These are phyloP conservation scores for Meloidogyne chitwoodi DNA, from an alignment of 1,140 invertebrate species.

Conservation along the genomic window DNA sequence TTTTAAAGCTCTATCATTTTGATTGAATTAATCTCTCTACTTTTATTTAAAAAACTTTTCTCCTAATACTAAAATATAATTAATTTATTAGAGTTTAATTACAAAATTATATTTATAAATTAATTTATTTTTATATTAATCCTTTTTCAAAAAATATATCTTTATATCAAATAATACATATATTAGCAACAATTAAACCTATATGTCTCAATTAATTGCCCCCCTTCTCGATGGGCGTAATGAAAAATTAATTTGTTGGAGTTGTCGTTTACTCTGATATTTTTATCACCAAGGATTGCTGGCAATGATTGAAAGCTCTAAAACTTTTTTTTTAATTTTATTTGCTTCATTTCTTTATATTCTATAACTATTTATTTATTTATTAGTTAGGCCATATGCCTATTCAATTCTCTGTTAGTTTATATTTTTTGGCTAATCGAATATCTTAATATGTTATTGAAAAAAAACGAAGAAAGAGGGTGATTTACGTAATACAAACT, in stretches of 20 bases:
- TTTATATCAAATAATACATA: no score
- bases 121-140: no score
- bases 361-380: no score
- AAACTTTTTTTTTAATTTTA: background rate
- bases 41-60: no score
- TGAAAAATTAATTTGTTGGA: background rate
- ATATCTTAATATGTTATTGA: background rate
- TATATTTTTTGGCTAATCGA: background rate
- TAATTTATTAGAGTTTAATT: no score
- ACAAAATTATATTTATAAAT: no score
- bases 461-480: background rate
- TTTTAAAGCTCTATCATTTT: no score
- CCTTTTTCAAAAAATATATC: no score
- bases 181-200: no score
- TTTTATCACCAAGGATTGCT: background rate
- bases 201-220: no score
- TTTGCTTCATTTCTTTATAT: background rate
- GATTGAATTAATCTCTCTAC: no score
- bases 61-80: no score
- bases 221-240: background rate
- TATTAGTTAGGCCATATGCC: background rate
- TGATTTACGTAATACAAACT: background rate
- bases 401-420: background rate
- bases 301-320: background rate
- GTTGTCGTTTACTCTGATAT: background rate